These are phyloP conservation scores for Drosophila sp. DNA, from an alignment of 1,140 invertebrate species.

Conservation along the genomic window DNA sequence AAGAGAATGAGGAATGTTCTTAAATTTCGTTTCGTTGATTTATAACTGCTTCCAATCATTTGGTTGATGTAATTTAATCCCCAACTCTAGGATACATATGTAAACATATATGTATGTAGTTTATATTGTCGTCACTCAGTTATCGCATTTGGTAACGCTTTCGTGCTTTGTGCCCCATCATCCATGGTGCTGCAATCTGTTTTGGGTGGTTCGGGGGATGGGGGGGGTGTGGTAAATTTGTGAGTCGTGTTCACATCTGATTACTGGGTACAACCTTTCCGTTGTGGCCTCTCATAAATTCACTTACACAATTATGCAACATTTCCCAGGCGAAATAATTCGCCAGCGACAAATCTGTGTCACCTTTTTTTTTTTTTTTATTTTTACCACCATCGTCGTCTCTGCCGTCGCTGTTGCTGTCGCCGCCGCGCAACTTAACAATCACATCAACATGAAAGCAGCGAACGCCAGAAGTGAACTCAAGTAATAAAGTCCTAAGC, in stretches of 20 bases:
- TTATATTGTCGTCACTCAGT: no score
- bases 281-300: slow-evolving; percentile 19
- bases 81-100: no score
- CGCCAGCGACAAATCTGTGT: slow-evolving; percentile 65
- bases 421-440: slow-evolving; percentile 56
- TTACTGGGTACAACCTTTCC: slow-evolving; percentile 13
- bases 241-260: slow-evolving; percentile 10
- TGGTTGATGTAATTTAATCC: no score
- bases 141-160: no score
- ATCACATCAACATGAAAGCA: slow-evolving; percentile 54
- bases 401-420: neutral
- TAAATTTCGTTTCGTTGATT: no score
- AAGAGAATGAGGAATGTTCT: no score
- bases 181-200: no score
- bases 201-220: no score
- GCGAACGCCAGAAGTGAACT: slow-evolving; percentile 21
- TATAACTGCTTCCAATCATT: no score
- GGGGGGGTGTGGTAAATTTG: neutral
- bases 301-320: slow-evolving; percentile 18
- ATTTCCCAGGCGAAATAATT: slow-evolving; percentile 22
- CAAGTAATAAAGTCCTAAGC: slow-evolving; percentile 52
- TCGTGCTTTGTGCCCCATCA: no score
- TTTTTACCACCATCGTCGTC: neutral
- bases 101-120: no score
- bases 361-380: slow-evolving; percentile 27